These are phyloP conservation scores for Aplysia californica DNA, from an alignment of 1,140 invertebrate genomes.

Conservation along the genomic window DNA sequence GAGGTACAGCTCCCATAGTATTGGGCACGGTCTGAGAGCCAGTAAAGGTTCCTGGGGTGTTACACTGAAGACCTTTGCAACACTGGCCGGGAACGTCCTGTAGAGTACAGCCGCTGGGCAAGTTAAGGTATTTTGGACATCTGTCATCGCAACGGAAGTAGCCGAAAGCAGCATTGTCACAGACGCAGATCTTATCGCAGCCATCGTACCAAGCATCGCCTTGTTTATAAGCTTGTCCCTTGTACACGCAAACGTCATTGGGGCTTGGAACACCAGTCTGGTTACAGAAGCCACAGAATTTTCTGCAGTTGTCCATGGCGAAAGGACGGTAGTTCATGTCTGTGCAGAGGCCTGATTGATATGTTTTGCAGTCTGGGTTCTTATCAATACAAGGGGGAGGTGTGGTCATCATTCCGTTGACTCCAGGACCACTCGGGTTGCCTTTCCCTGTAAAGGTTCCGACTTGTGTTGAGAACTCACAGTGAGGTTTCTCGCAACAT, in stretches of 20 bases:
- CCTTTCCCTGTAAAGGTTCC: conserved; percentile 53
- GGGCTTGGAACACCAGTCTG: conserved; percentile 12
- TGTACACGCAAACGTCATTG: conserved; percentile 44
- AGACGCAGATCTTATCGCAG: conserved; percentile 44
- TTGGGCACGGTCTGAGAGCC: conserved; percentile 42
- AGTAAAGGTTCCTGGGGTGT: conserved; percentile 37
- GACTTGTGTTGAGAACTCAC: conserved; percentile 52
- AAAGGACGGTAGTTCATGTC: conserved; percentile 33
- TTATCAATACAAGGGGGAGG: conserved; percentile 35
- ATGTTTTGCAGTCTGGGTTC: conserved; percentile 38
- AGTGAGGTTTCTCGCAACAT: conserved; percentile 53
- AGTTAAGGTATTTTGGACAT: conserved; percentile 51
- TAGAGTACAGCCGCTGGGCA: conserved; percentile 45
- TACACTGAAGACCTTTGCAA: conserved; percentile 47
- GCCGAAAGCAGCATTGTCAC: conserved; percentile 50
- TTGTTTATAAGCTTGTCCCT: conserved; percentile 38
- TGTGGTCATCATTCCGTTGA: conserved; percentile 23
- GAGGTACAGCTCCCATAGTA: conserved; percentile 39
- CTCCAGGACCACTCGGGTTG: conserved; percentile 48
- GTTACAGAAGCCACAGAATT: conserved; percentile 43
- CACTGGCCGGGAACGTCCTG: conserved; percentile 46
- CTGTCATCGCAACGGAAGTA: conserved; percentile 57
- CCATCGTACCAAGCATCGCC: conserved; percentile 46
- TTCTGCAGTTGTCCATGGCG: conserved; percentile 42
- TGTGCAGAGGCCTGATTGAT: conserved; percentile 22